phyloP scores from a whole-genome alignment of 92 coral and sea anemone genomes.

The Chrysogorgia sp. region DNA sequence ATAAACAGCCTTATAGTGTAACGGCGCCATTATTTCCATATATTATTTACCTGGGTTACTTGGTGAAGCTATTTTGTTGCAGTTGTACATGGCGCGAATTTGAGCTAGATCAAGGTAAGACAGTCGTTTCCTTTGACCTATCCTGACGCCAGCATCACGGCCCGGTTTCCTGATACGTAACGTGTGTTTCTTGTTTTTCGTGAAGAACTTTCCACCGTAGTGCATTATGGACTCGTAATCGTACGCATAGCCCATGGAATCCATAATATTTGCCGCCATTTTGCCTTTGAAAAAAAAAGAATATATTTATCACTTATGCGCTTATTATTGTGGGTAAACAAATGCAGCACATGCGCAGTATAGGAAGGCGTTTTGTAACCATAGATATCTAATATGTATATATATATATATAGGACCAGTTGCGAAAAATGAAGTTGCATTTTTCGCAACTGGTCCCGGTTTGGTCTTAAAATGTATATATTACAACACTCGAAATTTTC shows the following conservation, averaged over 20 bases:
- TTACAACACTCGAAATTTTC: no score
- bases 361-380: no score
- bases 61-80: slow-evolving; percentile 74
- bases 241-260: slow-evolving; percentile 91
- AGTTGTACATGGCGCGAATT: slow-evolving; percentile 92
- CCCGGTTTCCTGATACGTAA: slow-evolving; percentile 78
- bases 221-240: slow-evolving; percentile 97
- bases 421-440: no score
- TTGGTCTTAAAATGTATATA: no score
- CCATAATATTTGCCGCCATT: slow-evolving; percentile 80
- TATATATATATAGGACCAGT: no score
- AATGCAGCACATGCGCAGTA: no score
- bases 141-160: slow-evolving; percentile 70
- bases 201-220: slow-evolving; percentile 87
- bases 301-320: neutral
- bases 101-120: slow-evolving; percentile 95
- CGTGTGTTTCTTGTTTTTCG: slow-evolving; percentile 76
- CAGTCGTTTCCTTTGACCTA: slow-evolving; percentile 89
- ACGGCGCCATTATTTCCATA: neutral
- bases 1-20: neutral
- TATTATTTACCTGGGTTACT: slow-evolving; percentile 68
- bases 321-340: no score
- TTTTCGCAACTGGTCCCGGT: no score
- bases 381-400: no score
- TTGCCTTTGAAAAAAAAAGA: slow-evolving; percentile 60